Evolutionary conservation across 2,888 invertebrate species (phyloP), one percentile per base, ranked within the genome.

Genomic region (Epiblema foenella): DNA sequence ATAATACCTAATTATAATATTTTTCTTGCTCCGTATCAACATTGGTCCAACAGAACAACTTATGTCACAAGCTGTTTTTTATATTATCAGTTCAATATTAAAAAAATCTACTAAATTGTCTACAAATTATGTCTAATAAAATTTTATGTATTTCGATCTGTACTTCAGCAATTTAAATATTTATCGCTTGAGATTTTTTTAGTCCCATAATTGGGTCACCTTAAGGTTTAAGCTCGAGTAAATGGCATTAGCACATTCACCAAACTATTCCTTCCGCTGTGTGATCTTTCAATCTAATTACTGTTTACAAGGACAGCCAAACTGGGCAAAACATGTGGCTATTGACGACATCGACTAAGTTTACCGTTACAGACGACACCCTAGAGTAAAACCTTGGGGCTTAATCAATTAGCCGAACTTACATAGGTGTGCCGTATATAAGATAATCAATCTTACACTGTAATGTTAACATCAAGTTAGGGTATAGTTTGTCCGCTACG

Each of bases 261-360:
- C 8, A 7, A 46, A 39, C 20, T n/a, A 24, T 59, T 33, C 29
- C 11, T 60, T 46, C n/a, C 20, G 24, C 42, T 60, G 29, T 29
- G n/a, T 24, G 18, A 64, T 24, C 24, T 7, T 54, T 39, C 33
- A 15, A 39, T 52, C 75, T 75, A 76, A 77, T 76, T 73, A 77
- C 70, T 74, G 73, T 73, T 74, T 74, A 73, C 67, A 54, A 68
- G 74, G 76, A 72, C 73, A 62, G 54, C 54, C 29, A 4, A 29
- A 59, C 52, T 24, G 11, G 18, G 37, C n/a, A 51, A 39, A 52
- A 59, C 52, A 68, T 39, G 15, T 39, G 52, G 12, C 8, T 17
- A 59, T 39, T 60, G 68, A 54, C 52, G 29, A 18, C 52, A n/a
- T 37, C 52, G 51, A 68, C 39, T 17, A 46, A 60, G 60, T 60